Conservation (phyloP, 2,113 vertebrate genomes). For the Pogonocichla stellata region DNA sequence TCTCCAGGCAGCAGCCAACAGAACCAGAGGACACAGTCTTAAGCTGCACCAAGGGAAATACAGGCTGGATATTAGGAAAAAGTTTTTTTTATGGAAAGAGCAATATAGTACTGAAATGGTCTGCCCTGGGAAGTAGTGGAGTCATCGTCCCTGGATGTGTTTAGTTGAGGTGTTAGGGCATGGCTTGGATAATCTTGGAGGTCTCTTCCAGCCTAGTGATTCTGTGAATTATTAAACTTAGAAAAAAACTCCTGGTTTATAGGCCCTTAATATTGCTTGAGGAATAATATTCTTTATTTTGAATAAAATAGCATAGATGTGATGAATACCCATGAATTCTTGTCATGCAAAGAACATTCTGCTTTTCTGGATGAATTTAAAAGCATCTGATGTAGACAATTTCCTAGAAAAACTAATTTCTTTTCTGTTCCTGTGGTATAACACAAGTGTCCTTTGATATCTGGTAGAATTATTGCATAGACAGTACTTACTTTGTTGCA, state of each 20-base stretch:
- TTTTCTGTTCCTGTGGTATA: background rate
- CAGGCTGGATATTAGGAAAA: background rate
- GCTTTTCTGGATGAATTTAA: background rate
- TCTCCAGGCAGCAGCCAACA: background rate
- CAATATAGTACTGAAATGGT: background rate
- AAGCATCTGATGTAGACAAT: background rate
- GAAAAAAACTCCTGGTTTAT: background rate
- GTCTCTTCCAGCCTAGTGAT: background rate
- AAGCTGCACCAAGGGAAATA: background rate
- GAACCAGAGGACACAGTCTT: accelerated
- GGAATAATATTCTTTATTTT: background rate
- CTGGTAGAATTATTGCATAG: background rate
- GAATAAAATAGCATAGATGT: background rate
- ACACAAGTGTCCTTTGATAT: background rate
- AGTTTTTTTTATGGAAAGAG: background rate
- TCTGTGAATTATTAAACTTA: background rate
- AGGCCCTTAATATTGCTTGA: background rate
- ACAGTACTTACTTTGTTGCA: background rate
- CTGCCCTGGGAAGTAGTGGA: background rate
- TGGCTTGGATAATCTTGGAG: background rate
- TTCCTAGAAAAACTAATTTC: background rate
- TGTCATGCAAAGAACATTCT: background rate
- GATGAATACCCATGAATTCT: background rate
- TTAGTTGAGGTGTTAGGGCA: background rate
- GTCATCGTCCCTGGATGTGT: background rate